Evolutionary conservation across 2,888 invertebrate genomes (phyloP).

Genomic region (Cantharis flavilabris): DNA sequence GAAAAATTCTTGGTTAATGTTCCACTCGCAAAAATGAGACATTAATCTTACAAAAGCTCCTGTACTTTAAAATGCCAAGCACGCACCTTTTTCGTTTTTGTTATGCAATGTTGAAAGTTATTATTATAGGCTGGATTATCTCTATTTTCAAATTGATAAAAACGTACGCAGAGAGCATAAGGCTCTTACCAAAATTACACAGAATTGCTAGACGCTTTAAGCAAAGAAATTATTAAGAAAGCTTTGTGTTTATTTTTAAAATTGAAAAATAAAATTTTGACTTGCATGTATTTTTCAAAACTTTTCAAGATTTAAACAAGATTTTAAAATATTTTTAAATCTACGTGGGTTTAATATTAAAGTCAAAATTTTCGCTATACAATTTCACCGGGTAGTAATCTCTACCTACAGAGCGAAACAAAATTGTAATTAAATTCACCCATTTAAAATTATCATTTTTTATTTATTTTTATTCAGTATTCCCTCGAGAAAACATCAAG

Average conservation of each 20-base stretch:
- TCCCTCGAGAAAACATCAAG: too few species aligned
- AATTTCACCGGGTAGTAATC: too few species aligned
- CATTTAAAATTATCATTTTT: too few species aligned
- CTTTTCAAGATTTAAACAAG: neutral
- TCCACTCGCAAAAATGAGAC: constrained; percentile 34
- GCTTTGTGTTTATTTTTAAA: constrained; percentile 10
- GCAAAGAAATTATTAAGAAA: neutral
- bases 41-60: constrained; percentile 35
- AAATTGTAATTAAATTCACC: too few species aligned
- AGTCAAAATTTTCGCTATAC: neutral
- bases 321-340: neutral
- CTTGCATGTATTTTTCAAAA: neutral
- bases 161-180: constrained; percentile 8
- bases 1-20: constrained; percentile 27
- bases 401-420: too few species aligned
- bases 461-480: too few species aligned
- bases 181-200: constrained; percentile 17
- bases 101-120: constrained; percentile 23
- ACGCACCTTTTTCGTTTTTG: constrained; percentile 25
- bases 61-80: constrained; percentile 23
- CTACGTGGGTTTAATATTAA: neutral
- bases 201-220: constrained; percentile 10
- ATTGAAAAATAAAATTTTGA: neutral
- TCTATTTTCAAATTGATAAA: constrained; percentile 24
- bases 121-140: constrained; percentile 26